Evolutionary conservation across 2,888 invertebrate genomes (phyloP).

Genomic region (Abscondita cerata): DNA sequence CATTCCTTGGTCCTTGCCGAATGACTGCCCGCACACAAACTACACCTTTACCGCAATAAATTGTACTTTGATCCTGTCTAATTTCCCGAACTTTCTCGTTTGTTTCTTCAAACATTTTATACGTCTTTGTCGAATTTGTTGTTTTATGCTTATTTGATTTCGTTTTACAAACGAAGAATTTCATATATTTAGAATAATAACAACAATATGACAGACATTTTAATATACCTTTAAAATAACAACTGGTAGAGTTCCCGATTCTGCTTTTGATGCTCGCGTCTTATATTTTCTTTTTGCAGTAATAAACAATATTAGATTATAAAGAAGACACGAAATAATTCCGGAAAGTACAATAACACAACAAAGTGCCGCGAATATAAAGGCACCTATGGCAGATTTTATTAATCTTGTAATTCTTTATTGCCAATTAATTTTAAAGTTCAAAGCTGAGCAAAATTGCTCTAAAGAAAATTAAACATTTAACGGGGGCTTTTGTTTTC

Average conservation of each 20-base stretch:
- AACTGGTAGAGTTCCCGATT: neutral
- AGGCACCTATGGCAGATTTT: neutral
- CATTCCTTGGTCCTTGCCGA: slow-evolving; percentile 40
- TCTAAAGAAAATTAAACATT: slow-evolving; percentile 11
- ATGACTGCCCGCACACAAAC: slow-evolving; percentile 30
- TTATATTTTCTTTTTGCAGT: neutral
- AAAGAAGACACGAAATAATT: neutral
- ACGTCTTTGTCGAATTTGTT: neutral
- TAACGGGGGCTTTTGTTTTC: neutral
- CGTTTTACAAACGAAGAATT: neutral
- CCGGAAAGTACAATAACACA: neutral
- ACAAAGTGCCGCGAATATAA: neutral
- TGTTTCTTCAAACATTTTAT: slow-evolving; percentile 8
- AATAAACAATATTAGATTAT: slow-evolving; percentile 9
- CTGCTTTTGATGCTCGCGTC: neutral
- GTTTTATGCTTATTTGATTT: neutral
- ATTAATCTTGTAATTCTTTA: slow-evolving; percentile 5
- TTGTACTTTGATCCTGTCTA: slow-evolving; percentile 30
- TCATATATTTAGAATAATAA: neutral
- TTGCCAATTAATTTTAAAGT: neutral
- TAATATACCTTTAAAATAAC: slow-evolving; percentile 3
- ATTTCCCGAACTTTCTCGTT: slow-evolving; percentile 16
- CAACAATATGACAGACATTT: neutral
- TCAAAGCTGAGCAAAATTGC: neutral
- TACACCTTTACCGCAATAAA: slow-evolving; percentile 30